These are phyloP conservation scores for Benitochromis conjunctus DNA, from an alignment of 2,113 vertebrate species.

Conservation along the genomic window DNA sequence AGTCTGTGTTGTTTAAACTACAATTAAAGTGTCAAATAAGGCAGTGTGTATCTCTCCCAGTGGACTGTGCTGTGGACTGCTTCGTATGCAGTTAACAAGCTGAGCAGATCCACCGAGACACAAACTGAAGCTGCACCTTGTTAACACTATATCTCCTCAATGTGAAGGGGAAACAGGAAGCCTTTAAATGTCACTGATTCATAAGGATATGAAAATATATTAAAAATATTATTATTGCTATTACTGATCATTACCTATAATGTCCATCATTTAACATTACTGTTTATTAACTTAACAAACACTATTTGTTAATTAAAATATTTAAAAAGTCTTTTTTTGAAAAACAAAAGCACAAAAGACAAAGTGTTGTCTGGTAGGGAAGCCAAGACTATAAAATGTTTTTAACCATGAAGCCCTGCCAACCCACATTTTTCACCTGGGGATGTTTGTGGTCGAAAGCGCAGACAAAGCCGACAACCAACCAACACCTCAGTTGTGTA, in stretches of 20 bases:
- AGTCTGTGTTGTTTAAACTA: background rate
- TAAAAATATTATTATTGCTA: background rate
- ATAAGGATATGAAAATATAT: background rate
- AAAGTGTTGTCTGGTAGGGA: background rate
- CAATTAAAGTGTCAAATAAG: background rate
- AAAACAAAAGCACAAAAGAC: background rate
- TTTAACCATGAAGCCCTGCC: background rate
- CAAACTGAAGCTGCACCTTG: background rate
- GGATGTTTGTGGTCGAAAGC: background rate
- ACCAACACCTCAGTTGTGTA: background rate
- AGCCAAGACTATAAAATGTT: background rate
- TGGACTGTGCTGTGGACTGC: background rate
- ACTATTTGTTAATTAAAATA: background rate
- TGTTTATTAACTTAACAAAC: background rate
- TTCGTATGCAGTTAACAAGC: background rate
- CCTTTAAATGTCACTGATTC: background rate
- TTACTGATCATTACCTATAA: background rate
- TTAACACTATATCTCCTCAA: background rate
- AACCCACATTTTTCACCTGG: background rate
- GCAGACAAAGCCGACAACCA: background rate
- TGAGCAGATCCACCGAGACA: background rate
- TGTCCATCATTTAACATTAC: background rate
- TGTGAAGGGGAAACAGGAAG: background rate
- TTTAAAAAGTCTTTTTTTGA: background rate
- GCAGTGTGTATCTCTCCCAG: background rate